These are phyloP conservation scores for Nansenia antarctica DNA, from an alignment of 2,113 vertebrate genomes.

Conservation along the genomic window DNA sequence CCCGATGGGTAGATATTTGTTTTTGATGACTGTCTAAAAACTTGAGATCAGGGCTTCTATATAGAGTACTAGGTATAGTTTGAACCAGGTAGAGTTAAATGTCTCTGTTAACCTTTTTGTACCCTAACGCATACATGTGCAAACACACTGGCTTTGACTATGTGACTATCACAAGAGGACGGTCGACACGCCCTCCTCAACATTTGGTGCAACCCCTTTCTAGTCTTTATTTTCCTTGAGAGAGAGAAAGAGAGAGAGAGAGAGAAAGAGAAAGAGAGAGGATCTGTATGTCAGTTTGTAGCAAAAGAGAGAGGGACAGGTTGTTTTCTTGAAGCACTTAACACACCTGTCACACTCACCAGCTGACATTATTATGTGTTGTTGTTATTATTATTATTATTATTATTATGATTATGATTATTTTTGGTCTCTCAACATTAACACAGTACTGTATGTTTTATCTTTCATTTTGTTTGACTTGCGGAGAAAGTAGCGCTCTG, in stretches of 20 bases:
- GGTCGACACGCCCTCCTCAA: not conserved
- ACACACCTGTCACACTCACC: slow-evolving; percentile 84
- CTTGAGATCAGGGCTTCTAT: slow-evolving; percentile 64
- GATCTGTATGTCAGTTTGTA: slow-evolving; percentile 43
- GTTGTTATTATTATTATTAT: slow-evolving; percentile 35
- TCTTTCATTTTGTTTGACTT: slow-evolving; percentile 64
- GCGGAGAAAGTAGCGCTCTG: slow-evolving; percentile 63
- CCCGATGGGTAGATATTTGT: slow-evolving; percentile 39
- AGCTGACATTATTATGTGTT: slow-evolving; percentile 62
- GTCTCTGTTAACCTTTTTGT: slow-evolving; percentile 49
- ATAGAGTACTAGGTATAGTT: slow-evolving; percentile 28
- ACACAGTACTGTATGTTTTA: slow-evolving; percentile 93
- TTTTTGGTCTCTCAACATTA: slow-evolving; percentile 76
- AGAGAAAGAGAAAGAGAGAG: slow-evolving; percentile 9
- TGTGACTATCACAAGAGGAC: slow-evolving; percentile 29
- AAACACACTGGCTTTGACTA: slow-evolving; percentile 56
- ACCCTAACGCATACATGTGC: slow-evolving; percentile 47
- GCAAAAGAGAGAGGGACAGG: slow-evolving; percentile 71
- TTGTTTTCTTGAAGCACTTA: slow-evolving; percentile 86
- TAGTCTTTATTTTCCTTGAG: not conserved
- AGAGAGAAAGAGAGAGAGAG: not conserved
- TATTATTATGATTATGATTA: slow-evolving; percentile 18
- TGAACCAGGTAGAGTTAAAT: slow-evolving; percentile 42
- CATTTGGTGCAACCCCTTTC: slow-evolving; percentile 15
- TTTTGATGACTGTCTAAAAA: slow-evolving; percentile 65